Base-by-base conservation (phyloP, 2,888 invertebrate species). In the Epirrhoe tristata region DNA sequence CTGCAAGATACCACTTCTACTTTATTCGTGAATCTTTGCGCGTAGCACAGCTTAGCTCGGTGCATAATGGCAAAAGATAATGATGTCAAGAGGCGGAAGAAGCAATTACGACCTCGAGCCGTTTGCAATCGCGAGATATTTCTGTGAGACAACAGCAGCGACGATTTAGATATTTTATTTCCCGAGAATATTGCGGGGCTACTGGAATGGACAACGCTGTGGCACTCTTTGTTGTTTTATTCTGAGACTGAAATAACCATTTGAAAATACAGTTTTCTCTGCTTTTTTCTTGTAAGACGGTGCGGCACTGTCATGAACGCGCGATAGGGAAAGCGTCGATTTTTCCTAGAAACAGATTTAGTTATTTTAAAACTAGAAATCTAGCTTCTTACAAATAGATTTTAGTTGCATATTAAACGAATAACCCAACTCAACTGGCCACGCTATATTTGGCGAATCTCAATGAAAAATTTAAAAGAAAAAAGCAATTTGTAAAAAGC, bases 21-120 rank as follows among this genome's bases (percentile, higher is more conserved):
- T 31, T 60, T 48, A 36, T 31, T 52, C 39, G n/a, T 61, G 12
- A 17, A 58, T 61, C 58, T 48, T 24, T 51, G 54, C 14, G 10
- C 51, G 34, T 50, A 58, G 64, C 69, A 72, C 77, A 82, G 82
- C 83, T 88, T 84, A 88, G 81, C 81, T 75, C 75, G 82, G 80
- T 87, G 86, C 87, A 89, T 90, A 90, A 89, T 88, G 81, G 84
- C 88, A 86, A 86, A 59, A 89, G 87, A 89, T 90, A 89, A 91
- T 90, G 86, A 88, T 85, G 86, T 88, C 88, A 89, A 84, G 86
- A 83, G 82, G 86, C 90, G 90, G 88, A 89, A 90, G 88, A 90
- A 90, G 85, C 90, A 90, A 91, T 91, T 90, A 90, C 86, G 83
- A 77, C 80, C 83, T 81, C 82, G 80, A 82, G 80, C 77, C 80